A percentile compares a stretch with the other conserved stretches of the same genome.
Evolutionary conservation across 2,113 vertebrate genomes (phyloP).

Genomic region (Bubo blakistoni): DNA sequence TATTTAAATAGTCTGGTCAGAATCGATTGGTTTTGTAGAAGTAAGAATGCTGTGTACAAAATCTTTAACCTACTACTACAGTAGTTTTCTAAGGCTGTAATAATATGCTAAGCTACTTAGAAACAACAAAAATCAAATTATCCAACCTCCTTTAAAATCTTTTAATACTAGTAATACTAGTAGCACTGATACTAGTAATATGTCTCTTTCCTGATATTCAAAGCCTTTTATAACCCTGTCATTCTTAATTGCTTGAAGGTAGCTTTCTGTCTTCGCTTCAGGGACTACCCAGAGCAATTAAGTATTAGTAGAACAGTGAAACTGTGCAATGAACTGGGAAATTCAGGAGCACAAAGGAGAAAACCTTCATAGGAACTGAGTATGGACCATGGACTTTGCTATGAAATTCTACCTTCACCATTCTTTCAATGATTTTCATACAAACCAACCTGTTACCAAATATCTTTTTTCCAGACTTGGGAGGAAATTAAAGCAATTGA

Average conservation of each 20-base stretch:
- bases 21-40: neutral
- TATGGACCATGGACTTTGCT: neutral
- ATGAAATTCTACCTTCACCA: neutral
- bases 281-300: neutral
- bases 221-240: neutral
- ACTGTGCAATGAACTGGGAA: neutral
- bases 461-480: neutral
- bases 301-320: neutral
- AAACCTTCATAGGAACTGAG: neutral
- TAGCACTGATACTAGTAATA: neutral
- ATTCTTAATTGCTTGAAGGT: neutral
- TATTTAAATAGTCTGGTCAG: neutral
- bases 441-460: neutral
- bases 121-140: neutral
- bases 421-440: neutral
- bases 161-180: neutral
- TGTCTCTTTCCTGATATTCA: neutral
- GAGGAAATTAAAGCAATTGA: neutral
- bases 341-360: neutral
- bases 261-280: neutral
- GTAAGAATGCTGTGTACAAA: neutral
- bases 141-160: neutral
- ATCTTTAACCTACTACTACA: neutral
- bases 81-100: neutral
- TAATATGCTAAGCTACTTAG: neutral